phyloP scores from a whole-genome alignment of 2,113 vertebrate species.

The Amazona guildingii region DNA sequence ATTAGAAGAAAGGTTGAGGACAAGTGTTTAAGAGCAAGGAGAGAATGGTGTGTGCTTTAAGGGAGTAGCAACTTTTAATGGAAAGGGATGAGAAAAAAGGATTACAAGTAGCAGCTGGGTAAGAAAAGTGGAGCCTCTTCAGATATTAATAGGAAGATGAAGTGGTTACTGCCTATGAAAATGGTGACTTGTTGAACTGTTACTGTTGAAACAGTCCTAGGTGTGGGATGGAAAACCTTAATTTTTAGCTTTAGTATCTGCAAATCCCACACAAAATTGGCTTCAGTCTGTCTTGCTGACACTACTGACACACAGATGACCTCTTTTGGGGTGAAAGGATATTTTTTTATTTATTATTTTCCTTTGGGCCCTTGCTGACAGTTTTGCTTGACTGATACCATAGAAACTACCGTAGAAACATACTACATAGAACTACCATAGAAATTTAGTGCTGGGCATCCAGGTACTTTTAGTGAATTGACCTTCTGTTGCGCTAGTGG shows the following conservation, averaged over 20 bases:
- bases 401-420: not conserved
- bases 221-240: not conserved
- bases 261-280: not conserved
- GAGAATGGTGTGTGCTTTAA: not conserved
- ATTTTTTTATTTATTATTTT: not conserved
- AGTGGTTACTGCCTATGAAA: not conserved
- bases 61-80: not conserved
- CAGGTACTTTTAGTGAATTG: not conserved
- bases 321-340: not conserved
- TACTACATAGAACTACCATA: not conserved
- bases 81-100: not conserved
- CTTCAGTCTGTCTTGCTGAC: not conserved
- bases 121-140: not conserved
- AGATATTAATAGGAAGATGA: not conserved
- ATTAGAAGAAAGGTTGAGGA: not conserved
- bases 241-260: not conserved
- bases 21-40: not conserved
- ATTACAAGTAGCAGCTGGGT: not conserved
- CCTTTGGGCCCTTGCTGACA: not conserved
- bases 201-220: not conserved
- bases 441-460: not conserved
- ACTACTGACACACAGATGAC: not conserved
- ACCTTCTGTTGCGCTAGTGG: not conserved
- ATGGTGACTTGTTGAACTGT: not conserved
- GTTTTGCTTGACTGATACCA: not conserved